These are phyloP conservation scores for Tautogolabrus adspersus DNA, from an alignment of 2,113 vertebrate species.

Conservation along the genomic window DNA sequence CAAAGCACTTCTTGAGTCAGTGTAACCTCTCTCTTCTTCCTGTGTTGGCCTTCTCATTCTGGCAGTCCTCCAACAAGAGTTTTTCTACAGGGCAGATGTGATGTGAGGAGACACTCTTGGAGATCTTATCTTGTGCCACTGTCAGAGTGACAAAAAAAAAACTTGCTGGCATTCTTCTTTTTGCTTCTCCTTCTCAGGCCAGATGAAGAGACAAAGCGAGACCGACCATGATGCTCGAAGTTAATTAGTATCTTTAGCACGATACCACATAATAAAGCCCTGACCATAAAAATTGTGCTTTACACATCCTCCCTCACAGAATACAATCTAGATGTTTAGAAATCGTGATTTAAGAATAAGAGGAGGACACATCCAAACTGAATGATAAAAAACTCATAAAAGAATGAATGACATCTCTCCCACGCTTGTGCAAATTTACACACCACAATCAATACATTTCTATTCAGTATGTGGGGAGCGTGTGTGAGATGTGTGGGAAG, in stretches of 20 bases:
- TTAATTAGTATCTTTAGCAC: background rate
- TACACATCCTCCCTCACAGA: background rate
- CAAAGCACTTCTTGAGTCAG: constrained; percentile 2
- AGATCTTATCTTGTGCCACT: constrained; percentile 32
- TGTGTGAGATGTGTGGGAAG: constrained; percentile 73
- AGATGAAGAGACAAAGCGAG: constrained; percentile 5
- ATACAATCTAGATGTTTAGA: background rate
- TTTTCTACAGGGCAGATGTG: constrained; percentile 54
- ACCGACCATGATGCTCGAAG: background rate
- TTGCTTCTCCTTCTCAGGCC: background rate
- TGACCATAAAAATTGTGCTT: background rate
- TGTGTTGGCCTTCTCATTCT: constrained; percentile 14
- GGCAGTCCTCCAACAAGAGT: constrained; percentile 41
- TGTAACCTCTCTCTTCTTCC: constrained; percentile 15
- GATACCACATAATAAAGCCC: background rate
- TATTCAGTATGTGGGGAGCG: constrained; percentile 58
- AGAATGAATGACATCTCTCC: constrained; percentile 1
- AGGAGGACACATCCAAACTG: background rate
- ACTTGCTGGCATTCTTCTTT: background rate
- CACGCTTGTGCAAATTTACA: background rate
- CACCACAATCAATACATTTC: constrained; percentile 35
- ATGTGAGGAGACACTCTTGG: constrained; percentile 52
- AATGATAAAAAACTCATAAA: background rate
- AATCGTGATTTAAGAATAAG: background rate
- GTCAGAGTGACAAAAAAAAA: constrained; percentile 37